phyloP scores from a whole-genome alignment of 2,113 vertebrate species.

The Tinamus guttatus region DNA sequence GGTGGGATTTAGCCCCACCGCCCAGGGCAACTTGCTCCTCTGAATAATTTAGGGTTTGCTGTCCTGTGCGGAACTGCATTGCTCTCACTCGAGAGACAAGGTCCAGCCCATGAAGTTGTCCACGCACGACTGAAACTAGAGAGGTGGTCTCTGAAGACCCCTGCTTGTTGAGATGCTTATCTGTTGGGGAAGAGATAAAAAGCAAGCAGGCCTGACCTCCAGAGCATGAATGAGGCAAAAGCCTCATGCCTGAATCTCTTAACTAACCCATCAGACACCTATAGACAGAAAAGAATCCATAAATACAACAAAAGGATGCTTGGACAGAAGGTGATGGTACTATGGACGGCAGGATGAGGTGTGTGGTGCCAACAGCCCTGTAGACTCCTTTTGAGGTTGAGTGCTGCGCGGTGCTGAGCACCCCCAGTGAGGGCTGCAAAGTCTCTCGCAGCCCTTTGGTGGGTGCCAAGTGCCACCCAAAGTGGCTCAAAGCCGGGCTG shows the following conservation, averaged over 20 bases:
- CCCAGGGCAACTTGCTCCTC: not conserved
- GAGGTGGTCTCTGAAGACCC: conserved; percentile 43
- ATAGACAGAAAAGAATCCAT: not conserved
- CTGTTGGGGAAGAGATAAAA: not conserved
- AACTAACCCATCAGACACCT: not conserved
- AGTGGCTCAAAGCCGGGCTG: conserved; percentile 42
- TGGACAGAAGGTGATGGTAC: not conserved
- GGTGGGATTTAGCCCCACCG: not conserved
- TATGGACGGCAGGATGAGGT: not conserved
- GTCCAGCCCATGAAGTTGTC: not conserved
- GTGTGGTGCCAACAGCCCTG: not conserved
- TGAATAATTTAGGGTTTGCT: not conserved
- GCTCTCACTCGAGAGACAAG: not conserved
- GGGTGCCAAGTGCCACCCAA: conserved; percentile 38
- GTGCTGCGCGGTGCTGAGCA: conserved; percentile 43
- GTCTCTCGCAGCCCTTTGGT: not conserved
- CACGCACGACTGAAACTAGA: not conserved
- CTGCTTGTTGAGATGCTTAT: conserved; percentile 24
- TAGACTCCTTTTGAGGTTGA: not conserved
- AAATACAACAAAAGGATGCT: not conserved
- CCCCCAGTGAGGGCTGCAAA: conserved; percentile 27
- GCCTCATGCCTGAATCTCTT: not conserved
- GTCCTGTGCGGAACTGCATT: not conserved
- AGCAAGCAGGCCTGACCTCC: conserved; percentile 1
- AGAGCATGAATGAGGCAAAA: conserved; percentile 20